Evolutionary conservation across 2,113 vertebrate genomes (phyloP).

Genomic region (Labeo rohita): DNA sequence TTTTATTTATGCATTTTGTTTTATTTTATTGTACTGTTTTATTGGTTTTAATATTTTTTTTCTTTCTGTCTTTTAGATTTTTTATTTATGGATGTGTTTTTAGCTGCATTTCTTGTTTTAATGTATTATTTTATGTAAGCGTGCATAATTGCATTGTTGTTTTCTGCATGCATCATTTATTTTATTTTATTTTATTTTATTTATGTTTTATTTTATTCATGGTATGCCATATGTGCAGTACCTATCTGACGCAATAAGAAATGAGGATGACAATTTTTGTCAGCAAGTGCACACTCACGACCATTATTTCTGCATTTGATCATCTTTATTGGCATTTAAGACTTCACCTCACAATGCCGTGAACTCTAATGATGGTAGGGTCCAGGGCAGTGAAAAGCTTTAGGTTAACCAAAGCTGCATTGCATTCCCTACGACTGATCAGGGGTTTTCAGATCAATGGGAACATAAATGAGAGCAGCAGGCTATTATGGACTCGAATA

Average conservation of each 20-base stretch:
- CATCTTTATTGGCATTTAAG: not conserved
- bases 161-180: not conserved
- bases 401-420: not conserved
- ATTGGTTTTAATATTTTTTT: too few species aligned
- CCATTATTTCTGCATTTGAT: not conserved
- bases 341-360: not conserved
- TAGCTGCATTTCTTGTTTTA: not conserved
- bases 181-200: not conserved
- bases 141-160: not conserved
- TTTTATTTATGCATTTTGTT: too few species aligned
- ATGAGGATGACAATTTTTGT: not conserved
- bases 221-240: not conserved
- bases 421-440: not conserved
- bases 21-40: too few species aligned
- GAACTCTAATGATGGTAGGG: not conserved
- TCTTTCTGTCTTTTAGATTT: not conserved
- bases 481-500: conserved; percentile 37
- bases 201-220: not conserved
- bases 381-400: not conserved
- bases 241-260: not conserved
- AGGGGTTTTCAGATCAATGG: conserved; percentile 24
- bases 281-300: not conserved
- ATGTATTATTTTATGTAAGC: not conserved
- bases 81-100: not conserved
- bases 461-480: conserved; percentile 43